A percentile compares a stretch with the other conserved stretches of the same genome.
phyloP scores from a whole-genome alignment of 2,888 invertebrate species.

The Trachelus stipa region DNA sequence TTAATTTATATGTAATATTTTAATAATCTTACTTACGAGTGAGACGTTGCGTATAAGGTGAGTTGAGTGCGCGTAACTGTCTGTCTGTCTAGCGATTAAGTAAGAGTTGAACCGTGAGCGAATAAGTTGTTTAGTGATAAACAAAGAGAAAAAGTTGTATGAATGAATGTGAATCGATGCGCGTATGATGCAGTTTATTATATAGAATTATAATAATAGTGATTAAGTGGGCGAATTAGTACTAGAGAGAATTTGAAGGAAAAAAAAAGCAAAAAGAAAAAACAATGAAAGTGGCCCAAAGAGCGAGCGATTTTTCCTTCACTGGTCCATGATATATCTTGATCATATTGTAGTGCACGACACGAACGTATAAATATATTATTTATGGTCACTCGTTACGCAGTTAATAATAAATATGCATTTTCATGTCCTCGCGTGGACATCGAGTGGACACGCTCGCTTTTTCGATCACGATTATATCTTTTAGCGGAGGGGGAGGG shows the following conservation, averaged over 20 bases:
- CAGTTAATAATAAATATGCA: not conserved
- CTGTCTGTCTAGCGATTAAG: constrained; percentile 25
- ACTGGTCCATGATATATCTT: not conserved
- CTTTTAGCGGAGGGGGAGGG: not conserved
- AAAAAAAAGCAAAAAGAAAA: no score
- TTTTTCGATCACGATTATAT: not conserved
- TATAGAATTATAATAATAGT: not conserved
- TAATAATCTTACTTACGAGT: constrained; percentile 29
- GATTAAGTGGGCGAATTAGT: not conserved
- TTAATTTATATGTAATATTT: constrained; percentile 52
- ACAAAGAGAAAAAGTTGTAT: not conserved
- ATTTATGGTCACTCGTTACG: not conserved
- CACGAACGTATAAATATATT: not conserved
- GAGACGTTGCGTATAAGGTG: not conserved
- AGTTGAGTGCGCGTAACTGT: constrained; percentile 23
- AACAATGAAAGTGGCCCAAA: not conserved
- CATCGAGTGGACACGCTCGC: not conserved
- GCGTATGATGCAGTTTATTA: not conserved
- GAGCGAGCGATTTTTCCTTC: not conserved
- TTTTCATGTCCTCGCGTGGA: not conserved
- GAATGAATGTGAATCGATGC: not conserved
- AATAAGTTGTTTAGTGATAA: not conserved
- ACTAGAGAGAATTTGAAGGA: not conserved
- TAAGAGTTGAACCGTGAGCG: not conserved
- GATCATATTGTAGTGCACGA: not conserved